Conservation (phyloP, 2,113 vertebrate genomes). For the Pycnonotus jocosus region DNA sequence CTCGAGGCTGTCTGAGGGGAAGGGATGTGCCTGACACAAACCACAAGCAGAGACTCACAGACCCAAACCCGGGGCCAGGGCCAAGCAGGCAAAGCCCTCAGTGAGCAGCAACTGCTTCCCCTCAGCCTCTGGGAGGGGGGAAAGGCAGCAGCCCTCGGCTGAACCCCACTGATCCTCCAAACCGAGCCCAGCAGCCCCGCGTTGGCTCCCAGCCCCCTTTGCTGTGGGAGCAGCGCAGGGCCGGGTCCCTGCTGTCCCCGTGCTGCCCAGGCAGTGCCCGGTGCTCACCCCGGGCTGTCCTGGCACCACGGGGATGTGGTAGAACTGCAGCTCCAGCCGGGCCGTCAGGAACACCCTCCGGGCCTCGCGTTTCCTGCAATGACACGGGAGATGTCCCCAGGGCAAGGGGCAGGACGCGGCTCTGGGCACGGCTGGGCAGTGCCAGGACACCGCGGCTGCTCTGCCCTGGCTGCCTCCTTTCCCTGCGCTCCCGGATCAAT, state of each 20-base stretch:
- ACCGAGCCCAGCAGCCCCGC: neutral
- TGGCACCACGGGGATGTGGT: constrained; percentile 81
- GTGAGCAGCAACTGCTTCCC: neutral
- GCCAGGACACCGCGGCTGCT: neutral
- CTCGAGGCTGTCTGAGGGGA: neutral
- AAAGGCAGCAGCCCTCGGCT: neutral
- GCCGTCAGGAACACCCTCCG: constrained; percentile 80
- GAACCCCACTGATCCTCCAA: neutral
- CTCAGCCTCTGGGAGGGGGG: neutral
- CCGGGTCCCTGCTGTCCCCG: rapidly evolving
- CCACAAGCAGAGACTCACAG: neutral
- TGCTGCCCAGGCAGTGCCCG: no score
- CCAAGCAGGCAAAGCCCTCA: neutral
- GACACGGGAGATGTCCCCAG: neutral
- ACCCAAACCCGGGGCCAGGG: neutral
- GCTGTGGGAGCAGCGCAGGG: neutral
- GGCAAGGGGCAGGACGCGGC: neutral
- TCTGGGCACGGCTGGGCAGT: neutral
- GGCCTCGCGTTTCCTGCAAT: constrained; percentile 84
- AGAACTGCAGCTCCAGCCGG: constrained; percentile 88
- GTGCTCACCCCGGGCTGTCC: constrained; percentile 61
- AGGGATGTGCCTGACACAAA: neutral
- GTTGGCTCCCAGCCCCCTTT: neutral
- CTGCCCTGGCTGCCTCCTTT: rapidly evolving
- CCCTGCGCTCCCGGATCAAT: rapidly evolving